Conservation (phyloP, 2,888 invertebrate species). For the Andrena minutula region DNA sequence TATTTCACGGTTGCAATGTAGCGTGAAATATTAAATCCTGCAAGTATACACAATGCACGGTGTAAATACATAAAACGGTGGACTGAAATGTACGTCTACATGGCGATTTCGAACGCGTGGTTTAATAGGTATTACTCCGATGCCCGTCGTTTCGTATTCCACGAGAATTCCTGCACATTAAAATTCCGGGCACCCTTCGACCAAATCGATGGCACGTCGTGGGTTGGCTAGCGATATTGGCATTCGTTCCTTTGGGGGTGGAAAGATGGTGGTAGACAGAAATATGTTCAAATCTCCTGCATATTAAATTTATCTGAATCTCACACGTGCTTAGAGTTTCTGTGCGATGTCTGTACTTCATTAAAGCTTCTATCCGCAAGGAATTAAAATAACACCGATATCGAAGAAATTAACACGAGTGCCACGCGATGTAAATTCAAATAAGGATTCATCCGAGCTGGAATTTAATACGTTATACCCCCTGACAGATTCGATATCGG, state of each 20-base stretch:
- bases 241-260: not conserved
- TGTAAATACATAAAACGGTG: not conserved
- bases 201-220: conserved; percentile 14
- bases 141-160: conserved; percentile 10
- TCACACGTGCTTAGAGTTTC: not conserved
- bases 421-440: not conserved
- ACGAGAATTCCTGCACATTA: conserved; percentile 11
- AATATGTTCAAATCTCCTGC: not conserved
- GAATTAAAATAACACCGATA: not conserved
- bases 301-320: not conserved
- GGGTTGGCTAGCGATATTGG: conserved; percentile 11
- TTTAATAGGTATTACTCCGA: not conserved
- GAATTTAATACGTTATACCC: conserved; percentile 15
- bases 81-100: not conserved
- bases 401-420: not conserved
- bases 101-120: not conserved
- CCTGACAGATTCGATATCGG: conserved; percentile 1
- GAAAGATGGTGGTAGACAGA: not conserved
- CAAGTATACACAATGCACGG: not conserved
- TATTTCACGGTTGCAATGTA: not conserved
- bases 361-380: not conserved
- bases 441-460: conserved; percentile 8
- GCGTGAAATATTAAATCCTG: conserved; percentile 2
- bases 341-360: too few relatives aligned
- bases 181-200: conserved; percentile 39